Evolutionary conservation across 2,113 vertebrate species (phyloP).

Genomic region (Gobio gobio): DNA sequence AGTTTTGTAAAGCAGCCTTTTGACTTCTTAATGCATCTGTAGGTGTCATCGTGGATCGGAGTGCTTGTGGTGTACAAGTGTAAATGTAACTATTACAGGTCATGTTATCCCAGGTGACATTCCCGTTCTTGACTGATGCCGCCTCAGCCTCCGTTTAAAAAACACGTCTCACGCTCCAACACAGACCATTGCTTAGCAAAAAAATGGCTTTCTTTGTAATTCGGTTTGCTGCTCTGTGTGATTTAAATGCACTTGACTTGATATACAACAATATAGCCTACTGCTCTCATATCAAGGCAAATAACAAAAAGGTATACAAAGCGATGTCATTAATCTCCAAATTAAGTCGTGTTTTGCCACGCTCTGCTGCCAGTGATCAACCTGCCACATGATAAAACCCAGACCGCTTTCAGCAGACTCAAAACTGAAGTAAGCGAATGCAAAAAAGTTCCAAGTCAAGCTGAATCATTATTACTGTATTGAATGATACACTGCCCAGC

Average conservation of each 20-base stretch:
- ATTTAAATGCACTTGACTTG: background rate
- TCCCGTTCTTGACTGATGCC: background rate
- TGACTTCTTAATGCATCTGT: background rate
- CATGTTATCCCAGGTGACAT: background rate
- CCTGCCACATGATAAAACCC: background rate
- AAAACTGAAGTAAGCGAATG: background rate
- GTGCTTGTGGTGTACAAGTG: background rate
- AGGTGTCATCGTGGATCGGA: background rate
- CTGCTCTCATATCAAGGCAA: background rate
- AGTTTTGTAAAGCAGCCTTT: background rate
- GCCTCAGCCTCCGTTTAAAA: background rate
- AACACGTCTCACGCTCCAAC: background rate
- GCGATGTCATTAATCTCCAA: background rate
- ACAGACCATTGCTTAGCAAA: background rate
- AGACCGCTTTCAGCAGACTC: background rate
- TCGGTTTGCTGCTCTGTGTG: background rate
- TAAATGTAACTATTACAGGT: background rate
- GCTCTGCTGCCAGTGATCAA: background rate
- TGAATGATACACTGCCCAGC: background rate
- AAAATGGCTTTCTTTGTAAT: background rate
- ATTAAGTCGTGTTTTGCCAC: background rate
- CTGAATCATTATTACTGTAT: background rate
- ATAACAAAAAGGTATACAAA: background rate
- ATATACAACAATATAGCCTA: background rate
- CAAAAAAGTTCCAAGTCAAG: background rate